Evolutionary conservation across 2,797 vertebrate genomes (phyloP).

Genomic region (Catamblyrhynchus diadema): DNA sequence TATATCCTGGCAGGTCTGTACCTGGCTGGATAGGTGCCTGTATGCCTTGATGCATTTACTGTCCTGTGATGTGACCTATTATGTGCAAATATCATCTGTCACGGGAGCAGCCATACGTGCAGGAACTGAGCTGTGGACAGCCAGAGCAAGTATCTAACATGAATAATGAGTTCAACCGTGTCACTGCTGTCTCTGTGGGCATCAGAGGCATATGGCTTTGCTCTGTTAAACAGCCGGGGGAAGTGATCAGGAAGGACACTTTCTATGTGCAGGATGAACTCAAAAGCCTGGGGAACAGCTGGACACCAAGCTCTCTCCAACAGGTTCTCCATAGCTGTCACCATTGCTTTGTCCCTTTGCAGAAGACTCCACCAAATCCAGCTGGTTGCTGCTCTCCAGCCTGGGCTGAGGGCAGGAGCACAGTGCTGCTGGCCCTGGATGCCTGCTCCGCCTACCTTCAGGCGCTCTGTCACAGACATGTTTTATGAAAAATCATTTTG

Average conservation of each 20-base stretch:
- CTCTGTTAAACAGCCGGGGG: neutral
- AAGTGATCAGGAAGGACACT: neutral
- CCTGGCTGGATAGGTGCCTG: neutral
- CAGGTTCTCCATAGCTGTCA: neutral
- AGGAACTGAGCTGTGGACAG: neutral
- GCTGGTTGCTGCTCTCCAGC: neutral
- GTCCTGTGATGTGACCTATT: neutral
- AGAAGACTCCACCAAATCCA: neutral
- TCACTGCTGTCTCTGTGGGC: neutral
- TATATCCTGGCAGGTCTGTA: neutral
- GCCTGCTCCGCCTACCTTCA: neutral
- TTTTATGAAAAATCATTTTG: too few relatives aligned
- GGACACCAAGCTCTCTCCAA: neutral
- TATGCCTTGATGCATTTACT: neutral
- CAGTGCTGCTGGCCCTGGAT: neutral
- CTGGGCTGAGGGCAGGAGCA: neutral
- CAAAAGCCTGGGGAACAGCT: neutral
- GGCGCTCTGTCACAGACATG: accelerated
- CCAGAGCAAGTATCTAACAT: neutral
- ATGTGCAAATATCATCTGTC: neutral
- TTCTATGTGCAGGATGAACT: neutral
- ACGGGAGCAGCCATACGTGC: neutral
- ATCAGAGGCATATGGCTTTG: neutral
- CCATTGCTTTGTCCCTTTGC: neutral
- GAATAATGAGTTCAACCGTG: neutral